Base-by-base conservation (phyloP, 2,113 vertebrate genomes). In the Spea multiplicata region DNA sequence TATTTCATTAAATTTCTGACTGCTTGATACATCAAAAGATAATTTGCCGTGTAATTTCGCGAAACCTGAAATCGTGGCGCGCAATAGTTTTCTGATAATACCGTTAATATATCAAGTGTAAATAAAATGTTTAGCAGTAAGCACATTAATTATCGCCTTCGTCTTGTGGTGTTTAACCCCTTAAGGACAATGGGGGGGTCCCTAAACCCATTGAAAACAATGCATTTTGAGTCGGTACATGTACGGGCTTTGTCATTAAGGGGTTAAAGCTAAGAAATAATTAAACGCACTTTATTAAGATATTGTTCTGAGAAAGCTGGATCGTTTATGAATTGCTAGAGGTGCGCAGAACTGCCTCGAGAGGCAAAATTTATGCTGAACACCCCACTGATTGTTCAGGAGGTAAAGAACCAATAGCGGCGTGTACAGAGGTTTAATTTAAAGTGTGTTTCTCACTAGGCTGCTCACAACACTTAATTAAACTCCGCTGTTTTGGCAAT, bases 381-480 rank as follows among this genome's bases (percentile, higher is more conserved):
- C 91, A 94, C 94, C 95, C 93, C 78, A 90, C 96, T 94, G 96
- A 95, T 94, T 93, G 95, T 94, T 94, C 94, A 88, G 94, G 91
- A 95, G 96, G 95, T 95, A 96, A 90, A 93, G 96, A 95, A 95
- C 94, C 96, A 96, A 97, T 96, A 93, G 95, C 94, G 86, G 94
- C 94, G 85, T 93, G 95, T 90, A 91, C 96, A 86, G 94, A 93
- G 95, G 91, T 97, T 98, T 97, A 95, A 98, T 97, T 97, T 96
- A 96, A 96, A 98, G 94, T 93, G 96, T 94, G 96, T 94, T 98
- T 97, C 96, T 98, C 97, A 98, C 96, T 93, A 98, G 96, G 96
- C 96, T 98, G 97, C 97, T 94, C 97, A 96, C 96, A 96, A 94
- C 97, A 97, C 97, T 99, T 97, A 97, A 98, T 99, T 98, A 99